These are phyloP conservation scores for Lasioglossum villosulum DNA, from an alignment of 2,888 invertebrate species.

Conservation along the genomic window DNA sequence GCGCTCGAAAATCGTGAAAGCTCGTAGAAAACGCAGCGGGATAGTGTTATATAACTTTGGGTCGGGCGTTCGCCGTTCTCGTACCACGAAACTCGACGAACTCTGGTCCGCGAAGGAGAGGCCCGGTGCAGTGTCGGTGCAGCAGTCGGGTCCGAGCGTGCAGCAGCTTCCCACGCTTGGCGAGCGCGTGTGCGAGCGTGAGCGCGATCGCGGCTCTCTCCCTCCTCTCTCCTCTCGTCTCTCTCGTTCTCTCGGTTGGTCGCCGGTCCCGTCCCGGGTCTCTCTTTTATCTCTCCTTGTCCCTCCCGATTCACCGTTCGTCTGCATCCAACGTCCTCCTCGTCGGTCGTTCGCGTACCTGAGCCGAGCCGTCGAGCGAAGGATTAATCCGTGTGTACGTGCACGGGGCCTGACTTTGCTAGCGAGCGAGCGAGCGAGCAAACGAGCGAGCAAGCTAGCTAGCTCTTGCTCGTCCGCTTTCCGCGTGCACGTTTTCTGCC, in stretches of 20 bases:
- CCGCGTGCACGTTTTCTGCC: conserved; percentile 35
- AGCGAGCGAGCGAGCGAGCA: neutral
- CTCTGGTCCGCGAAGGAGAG: conserved; percentile 63
- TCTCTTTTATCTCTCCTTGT: neutral
- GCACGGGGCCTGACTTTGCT: neutral
- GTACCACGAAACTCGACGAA: conserved; percentile 61
- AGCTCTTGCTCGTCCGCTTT: conserved; percentile 43
- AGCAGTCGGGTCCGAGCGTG: conserved; percentile 69
- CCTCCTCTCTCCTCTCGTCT: conserved; percentile 40
- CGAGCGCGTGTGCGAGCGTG: conserved; percentile 52
- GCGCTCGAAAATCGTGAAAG: neutral
- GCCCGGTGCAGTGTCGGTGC: conserved; percentile 68
- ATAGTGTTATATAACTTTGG: conserved; percentile 33
- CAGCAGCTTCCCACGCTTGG: conserved; percentile 76
- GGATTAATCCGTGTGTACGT: conserved; percentile 65
- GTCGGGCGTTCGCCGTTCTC: conserved; percentile 51
- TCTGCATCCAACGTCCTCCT: conserved; percentile 62
- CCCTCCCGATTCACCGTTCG: conserved; percentile 32
- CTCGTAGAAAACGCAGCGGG: neutral
- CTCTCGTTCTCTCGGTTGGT: conserved; percentile 34
- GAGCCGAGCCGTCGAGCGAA: conserved; percentile 45
- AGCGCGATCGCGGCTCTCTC: conserved; percentile 18
- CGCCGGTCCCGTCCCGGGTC: conserved; percentile 31
- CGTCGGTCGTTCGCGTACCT: conserved; percentile 65
- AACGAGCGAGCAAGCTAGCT: neutral